Evolutionary conservation across 2,888 invertebrate genomes (phyloP), one percentile per base, ranked within the genome.

Genomic region (Metallyticus violacea): DNA sequence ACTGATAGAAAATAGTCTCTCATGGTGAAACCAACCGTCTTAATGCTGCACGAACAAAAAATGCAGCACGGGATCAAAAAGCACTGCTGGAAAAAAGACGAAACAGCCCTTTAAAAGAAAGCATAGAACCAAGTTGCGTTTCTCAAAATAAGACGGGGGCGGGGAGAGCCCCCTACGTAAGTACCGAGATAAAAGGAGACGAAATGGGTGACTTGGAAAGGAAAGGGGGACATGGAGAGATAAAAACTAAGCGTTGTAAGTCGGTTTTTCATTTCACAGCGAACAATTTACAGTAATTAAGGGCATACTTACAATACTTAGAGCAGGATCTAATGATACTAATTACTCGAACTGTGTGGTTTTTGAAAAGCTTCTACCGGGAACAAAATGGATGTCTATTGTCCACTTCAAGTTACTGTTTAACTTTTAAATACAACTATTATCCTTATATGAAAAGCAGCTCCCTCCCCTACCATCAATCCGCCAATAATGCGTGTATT

Each of bases 41-140:
- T 62, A 62, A 62, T 15, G 3, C 15, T 6, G 15, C 15, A 62
- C 15, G 40, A 62, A 62, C 40, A 62, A 62, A 62, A 62, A 62
- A 22, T 15, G 40, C 22, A 62, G 40, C 40, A 62, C 6, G 40
- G 40, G 40, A 62, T 62, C 40, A 62, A 62, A 15, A 62, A 15
- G 9, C 22, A 62, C 9, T 62, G 40, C 15, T 22, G 15, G 28
- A 77, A 83, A 83, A 83, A 29, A 9, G 28, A 27, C 15, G 29
- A 83, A 83, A 77, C 77, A 83, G 7, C 83, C 83, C 83, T 77
- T 77, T 77, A 28, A 76, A 83, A 83, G 29, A 62, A 83, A 82
- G 25, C 40, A 85, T 28, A n/a, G 7, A 85, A 76, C 27, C 62
- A 85, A 85, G 82, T 86, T 86, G 86, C 86, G 86, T 86, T 82